Evolutionary conservation across 2,797 vertebrate species (phyloP).

Genomic region (Lemur catta): DNA sequence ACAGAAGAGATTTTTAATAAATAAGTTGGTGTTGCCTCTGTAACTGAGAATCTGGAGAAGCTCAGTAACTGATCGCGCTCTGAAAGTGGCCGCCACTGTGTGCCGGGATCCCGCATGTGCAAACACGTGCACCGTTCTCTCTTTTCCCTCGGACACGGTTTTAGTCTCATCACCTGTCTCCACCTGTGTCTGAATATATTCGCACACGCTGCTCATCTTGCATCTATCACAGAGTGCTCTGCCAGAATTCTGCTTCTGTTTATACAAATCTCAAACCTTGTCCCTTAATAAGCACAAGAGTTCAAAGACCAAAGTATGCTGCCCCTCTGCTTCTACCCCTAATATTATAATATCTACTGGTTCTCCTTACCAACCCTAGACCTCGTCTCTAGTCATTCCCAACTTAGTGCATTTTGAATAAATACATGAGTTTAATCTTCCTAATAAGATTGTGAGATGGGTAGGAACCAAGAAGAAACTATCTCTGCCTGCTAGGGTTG

Average conservation of each 20-base stretch:
- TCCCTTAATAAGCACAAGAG: background rate
- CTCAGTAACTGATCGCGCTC: accelerated
- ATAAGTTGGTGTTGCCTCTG: accelerated
- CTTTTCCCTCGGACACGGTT: accelerated
- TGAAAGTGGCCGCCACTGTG: accelerated
- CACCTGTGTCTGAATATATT: accelerated
- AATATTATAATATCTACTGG: accelerated
- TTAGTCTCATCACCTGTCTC: background rate
- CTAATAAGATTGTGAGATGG: background rate
- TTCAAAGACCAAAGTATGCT: accelerated
- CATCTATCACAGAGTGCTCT: accelerated
- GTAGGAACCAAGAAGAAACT: background rate
- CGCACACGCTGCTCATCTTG: accelerated
- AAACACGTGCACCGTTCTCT: accelerated
- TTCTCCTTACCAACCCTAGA: background rate
- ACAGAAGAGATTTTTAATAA: background rate
- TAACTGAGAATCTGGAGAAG: background rate
- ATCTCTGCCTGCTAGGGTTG: accelerated
- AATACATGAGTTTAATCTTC: background rate
- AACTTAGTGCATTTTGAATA: background rate
- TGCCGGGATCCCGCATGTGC: accelerated
- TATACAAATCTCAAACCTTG: accelerated
- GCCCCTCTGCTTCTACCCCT: too few relatives aligned
- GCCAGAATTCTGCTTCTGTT: background rate
- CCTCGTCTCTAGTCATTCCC: too few relatives aligned